Base-by-base conservation (phyloP, 2,113 vertebrate species). In the Hylia prasina region DNA sequence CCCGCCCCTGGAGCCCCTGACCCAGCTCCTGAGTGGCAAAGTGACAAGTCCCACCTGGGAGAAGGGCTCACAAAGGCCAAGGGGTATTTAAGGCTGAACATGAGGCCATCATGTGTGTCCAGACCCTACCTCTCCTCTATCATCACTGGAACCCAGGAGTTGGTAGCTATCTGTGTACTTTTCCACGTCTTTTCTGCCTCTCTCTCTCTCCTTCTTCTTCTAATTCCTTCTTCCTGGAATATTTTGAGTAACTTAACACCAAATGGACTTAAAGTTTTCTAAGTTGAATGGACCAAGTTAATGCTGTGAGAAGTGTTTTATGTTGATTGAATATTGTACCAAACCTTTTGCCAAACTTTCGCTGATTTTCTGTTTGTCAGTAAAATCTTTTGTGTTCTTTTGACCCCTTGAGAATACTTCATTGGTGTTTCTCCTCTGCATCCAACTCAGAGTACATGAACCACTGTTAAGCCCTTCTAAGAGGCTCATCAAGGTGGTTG, bases 141-240 rank as follows among this genome's bases (percentile, higher is more conserved):
- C 71, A 35, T 27, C 1, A 0, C 61, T 77, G 71, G 44, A 76
- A 58, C 27, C 17, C 27, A 27, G 53, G 25, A 44, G 11, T 0
- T 77, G 61, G 71, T 68, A 76, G 31, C 17, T 68, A 6, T 58
- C 6, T 35, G 7, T 58, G 60, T 35, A n/a, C n/a, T n/a, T n/a
- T n/a, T n/a, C n/a, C n/a, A n/a, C n/a, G n/a, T n/a, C n/a, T n/a
- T n/a, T n/a, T 44, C 16, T 44, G 15, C 58, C 31, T 82, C 15
- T 51, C 24, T 48, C 19, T 21, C 14, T 39, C 7, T 33, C 12
- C 16, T 7, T 21, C 40, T 54, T 23, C 40, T 75, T 57, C 25
- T 25, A 50, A 76, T 58, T 57, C 44, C 24, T 6, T 76, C 35
- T 48, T 48, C 42, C 42, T 50, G 37, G 44, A 42, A 27, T 76